These are phyloP conservation scores for Lepidochitona cinerea DNA, from an alignment of 2,888 invertebrate genomes.

Conservation along the genomic window DNA sequence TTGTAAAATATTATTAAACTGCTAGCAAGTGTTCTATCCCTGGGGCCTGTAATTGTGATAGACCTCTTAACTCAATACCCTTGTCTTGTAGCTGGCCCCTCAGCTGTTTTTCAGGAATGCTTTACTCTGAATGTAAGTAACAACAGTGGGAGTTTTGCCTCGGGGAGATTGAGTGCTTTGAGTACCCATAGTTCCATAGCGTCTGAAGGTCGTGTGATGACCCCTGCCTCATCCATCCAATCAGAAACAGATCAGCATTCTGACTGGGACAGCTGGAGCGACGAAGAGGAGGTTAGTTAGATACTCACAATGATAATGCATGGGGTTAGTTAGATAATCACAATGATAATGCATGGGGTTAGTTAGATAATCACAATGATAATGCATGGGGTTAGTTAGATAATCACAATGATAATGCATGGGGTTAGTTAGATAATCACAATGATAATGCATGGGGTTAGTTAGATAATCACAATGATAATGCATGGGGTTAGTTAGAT, in stretches of 20 bases:
- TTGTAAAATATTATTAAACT: no score
- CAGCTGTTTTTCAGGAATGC: conserved; percentile 42
- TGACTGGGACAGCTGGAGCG: conserved; percentile 64
- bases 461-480: not conserved
- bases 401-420: not conserved
- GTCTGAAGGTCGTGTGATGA: conserved; percentile 14
- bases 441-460: not conserved
- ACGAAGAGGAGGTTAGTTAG: conserved; percentile 45
- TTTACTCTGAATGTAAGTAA: conserved; percentile 49
- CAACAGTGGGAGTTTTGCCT: conserved; percentile 46
- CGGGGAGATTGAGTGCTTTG: conserved; percentile 39
- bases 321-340: no score
- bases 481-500: not conserved
- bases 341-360: no score
- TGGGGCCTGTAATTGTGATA: no score
- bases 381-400: not conserved
- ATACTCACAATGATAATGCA: no score
- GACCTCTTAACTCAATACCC: no score
- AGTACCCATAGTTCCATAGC: conserved; percentile 34
- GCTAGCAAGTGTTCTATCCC: no score
- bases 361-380: no score
- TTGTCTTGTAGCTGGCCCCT: not conserved
- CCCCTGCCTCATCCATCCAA: conserved; percentile 12
- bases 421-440: not conserved
- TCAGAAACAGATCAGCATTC: conserved; percentile 32